These are phyloP conservation scores for Idaea straminata DNA, from an alignment of 2,888 invertebrate species.

Conservation along the genomic window DNA sequence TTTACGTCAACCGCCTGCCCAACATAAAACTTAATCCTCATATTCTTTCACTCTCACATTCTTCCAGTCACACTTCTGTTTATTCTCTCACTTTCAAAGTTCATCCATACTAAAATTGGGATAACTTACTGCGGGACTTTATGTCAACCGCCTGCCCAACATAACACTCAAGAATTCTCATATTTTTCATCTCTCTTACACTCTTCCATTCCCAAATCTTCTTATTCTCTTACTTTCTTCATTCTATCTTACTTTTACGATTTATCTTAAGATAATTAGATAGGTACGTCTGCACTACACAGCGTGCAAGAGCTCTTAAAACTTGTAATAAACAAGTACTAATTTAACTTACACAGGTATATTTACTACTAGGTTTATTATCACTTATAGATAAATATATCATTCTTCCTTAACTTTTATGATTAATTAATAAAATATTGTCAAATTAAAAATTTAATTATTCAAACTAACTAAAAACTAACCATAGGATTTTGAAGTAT, in stretches of 20 bases:
- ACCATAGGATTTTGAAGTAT: neutral
- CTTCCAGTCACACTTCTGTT: too few relatives aligned
- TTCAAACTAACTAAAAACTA: neutral
- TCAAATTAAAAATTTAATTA: neutral
- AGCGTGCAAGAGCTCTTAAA: neutral
- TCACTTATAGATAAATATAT: conserved; percentile 4
- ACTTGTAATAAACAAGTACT: neutral
- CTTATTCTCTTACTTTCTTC: neutral
- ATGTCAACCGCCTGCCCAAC: neutral
- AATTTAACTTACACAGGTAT: neutral
- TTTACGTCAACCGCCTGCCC: neutral
- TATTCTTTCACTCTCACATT: too few relatives aligned
- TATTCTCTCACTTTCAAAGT: too few relatives aligned
- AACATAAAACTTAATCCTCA: neutral
- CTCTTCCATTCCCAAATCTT: too few relatives aligned
- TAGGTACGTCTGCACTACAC: neutral
- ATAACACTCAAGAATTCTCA: neutral
- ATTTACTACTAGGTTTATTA: conserved; percentile 8
- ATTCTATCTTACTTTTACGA: neutral
- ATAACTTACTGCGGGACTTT: conserved; percentile 7
- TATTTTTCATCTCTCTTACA: too few relatives aligned
- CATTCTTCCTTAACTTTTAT: neutral
- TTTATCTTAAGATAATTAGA: neutral
- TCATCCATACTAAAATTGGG: neutral
- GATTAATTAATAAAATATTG: neutral